These are phyloP conservation scores for Scrobipalpa atriplicella DNA, from an alignment of 2,888 invertebrate species.

Conservation along the genomic window DNA sequence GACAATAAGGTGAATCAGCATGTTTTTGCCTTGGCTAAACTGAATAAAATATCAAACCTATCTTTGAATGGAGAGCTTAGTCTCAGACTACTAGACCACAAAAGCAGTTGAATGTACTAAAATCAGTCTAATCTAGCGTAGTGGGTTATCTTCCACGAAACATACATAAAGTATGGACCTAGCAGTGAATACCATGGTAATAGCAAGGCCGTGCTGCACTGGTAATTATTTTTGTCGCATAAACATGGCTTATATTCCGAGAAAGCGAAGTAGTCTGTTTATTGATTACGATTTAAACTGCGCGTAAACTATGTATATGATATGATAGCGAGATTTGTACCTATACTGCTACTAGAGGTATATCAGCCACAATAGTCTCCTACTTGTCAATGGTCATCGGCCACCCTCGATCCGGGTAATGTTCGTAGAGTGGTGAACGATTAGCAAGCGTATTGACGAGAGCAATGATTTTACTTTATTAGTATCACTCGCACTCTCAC, in stretches of 20 bases:
- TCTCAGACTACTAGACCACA: no score
- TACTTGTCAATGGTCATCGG: no score
- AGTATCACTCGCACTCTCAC: no score
- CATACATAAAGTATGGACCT: background rate
- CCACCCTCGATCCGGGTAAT: no score
- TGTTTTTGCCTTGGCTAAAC: background rate
- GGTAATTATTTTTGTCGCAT: slow-evolving; percentile 15
- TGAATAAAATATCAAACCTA: no score
- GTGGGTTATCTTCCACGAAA: background rate
- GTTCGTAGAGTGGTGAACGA: no score
- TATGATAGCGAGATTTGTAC: background rate
- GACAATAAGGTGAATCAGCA: no score
- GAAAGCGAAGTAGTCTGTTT: slow-evolving; percentile 23
- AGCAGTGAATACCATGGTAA: background rate
- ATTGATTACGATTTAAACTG: slow-evolving; percentile 22
- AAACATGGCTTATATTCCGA: slow-evolving; percentile 14
- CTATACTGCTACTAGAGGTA: background rate
- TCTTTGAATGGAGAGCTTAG: background rate
- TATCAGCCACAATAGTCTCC: no score
- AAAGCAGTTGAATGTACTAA: no score
- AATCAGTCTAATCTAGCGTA: background rate
- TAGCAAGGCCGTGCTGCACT: background rate
- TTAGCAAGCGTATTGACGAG: no score
- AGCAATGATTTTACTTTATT: no score
- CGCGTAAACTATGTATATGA: slow-evolving; percentile 16